A percentile compares a stretch with the other conserved stretches of the same genome.
Conservation (phyloP, 2,888 invertebrate species). For the Dicyrtoma fusca region DNA sequence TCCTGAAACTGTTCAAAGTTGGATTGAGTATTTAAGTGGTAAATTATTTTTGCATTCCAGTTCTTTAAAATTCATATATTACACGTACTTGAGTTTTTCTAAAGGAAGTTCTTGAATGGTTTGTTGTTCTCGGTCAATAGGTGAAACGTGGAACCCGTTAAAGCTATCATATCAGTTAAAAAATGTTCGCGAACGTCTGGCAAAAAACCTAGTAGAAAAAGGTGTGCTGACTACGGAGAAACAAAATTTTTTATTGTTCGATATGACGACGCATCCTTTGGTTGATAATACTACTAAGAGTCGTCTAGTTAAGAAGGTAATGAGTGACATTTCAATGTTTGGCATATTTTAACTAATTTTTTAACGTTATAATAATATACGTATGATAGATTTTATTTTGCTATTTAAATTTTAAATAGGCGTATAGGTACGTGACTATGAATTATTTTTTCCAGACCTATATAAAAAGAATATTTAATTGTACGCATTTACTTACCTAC, state of each 20-base stretch:
- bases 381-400: too few species aligned
- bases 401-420: too few species aligned
- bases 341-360: background rate
- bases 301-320: slow-evolving; percentile 92
- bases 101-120: too few species aligned
- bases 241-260: slow-evolving; percentile 98
- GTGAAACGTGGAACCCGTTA: slow-evolving; percentile 99
- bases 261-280: slow-evolving; percentile 99
- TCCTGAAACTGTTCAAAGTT: slow-evolving; percentile 95
- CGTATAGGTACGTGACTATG: too few species aligned
- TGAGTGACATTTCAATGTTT: slow-evolving; percentile 28
- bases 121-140: slow-evolving; percentile 61
- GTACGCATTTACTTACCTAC: too few species aligned
- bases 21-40: slow-evolving; percentile 99
- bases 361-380: background rate
- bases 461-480: too few species aligned
- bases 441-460: too few species aligned
- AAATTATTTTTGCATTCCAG: slow-evolving; percentile 59
- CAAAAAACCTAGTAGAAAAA: slow-evolving; percentile 99
- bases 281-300: slow-evolving; percentile 94
- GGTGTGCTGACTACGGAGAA: slow-evolving; percentile 99
- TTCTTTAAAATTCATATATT: background rate
- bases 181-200: slow-evolving; percentile 97
- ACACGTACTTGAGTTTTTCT: too few species aligned
- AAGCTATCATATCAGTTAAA: slow-evolving; percentile 97